A percentile compares a stretch with the other conserved stretches of the same genome.
phyloP scores from a whole-genome alignment of 2,113 vertebrate species.

The Xenopus laevis region DNA sequence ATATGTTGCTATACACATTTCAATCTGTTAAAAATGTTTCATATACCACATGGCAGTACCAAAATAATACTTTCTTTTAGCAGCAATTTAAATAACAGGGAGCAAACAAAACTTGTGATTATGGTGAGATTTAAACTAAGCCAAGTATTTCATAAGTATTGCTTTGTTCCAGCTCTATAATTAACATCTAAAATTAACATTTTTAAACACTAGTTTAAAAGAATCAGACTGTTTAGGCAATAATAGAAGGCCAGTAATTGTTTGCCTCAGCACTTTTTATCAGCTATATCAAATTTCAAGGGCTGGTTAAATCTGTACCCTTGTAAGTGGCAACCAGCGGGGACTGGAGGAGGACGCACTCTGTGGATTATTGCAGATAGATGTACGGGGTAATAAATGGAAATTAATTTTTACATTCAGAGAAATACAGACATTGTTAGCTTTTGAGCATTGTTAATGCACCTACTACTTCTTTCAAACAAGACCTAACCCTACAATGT shows the following conservation, averaged over 20 bases:
- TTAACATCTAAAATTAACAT: constrained; percentile 81
- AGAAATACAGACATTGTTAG: too few relatives aligned
- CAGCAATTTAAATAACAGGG: constrained; percentile 64
- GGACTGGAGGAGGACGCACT: constrained; percentile 1
- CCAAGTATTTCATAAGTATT: constrained; percentile 66
- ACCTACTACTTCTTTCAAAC: too few relatives aligned
- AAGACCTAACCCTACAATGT: too few relatives aligned
- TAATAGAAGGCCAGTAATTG: constrained; percentile 56
- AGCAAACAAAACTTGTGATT: constrained; percentile 63
- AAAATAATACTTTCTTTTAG: constrained; percentile 51
- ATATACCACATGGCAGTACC: constrained; percentile 48
- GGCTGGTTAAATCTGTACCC: constrained; percentile 16
- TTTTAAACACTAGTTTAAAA: constrained; percentile 67
- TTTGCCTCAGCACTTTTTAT: constrained; percentile 57
- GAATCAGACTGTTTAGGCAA: constrained; percentile 56
- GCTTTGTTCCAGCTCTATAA: constrained; percentile 74
- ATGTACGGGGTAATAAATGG: too few relatives aligned
- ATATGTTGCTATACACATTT: too few relatives aligned
- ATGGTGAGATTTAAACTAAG: constrained; percentile 63
- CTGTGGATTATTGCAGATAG: background rate
- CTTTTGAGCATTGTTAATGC: too few relatives aligned
- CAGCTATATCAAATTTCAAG: constrained; percentile 58
- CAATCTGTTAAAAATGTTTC: background rate
- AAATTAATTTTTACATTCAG: too few relatives aligned
- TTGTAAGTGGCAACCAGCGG: constrained; percentile 17